phyloP scores from a whole-genome alignment of 2,797 vertebrate species.

The Glyptemys insculpta region DNA sequence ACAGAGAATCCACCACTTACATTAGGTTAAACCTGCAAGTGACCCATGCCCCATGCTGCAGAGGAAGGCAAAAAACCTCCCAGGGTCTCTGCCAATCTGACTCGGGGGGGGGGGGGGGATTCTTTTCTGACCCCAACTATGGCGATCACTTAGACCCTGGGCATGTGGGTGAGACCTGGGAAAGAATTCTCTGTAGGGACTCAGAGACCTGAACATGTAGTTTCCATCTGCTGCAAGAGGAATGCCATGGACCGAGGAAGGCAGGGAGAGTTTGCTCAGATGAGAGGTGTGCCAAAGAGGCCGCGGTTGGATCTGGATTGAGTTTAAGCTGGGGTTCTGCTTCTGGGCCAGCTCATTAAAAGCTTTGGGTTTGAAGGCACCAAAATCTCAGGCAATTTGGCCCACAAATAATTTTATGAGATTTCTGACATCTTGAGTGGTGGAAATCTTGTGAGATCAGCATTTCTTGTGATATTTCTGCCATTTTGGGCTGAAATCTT shows the following conservation, averaged over 20 bases:
- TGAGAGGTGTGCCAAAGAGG: background rate
- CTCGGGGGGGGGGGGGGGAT: background rate
- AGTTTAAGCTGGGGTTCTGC: background rate
- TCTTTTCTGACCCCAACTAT: background rate
- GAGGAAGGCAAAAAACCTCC: background rate
- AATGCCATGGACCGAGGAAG: background rate
- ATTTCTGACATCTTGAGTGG: background rate
- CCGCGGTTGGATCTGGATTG: background rate
- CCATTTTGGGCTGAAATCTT: background rate
- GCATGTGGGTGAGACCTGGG: background rate
- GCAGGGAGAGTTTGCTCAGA: fast-evolving
- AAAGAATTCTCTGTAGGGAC: background rate
- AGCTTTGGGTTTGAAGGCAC: background rate
- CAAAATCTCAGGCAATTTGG: fast-evolving
- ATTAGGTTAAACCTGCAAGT: background rate
- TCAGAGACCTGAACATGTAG: background rate
- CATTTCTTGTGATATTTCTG: background rate
- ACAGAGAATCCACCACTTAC: background rate
- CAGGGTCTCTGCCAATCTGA: background rate
- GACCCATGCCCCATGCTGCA: background rate
- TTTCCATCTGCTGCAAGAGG: background rate
- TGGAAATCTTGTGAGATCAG: background rate
- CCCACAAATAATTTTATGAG: background rate
- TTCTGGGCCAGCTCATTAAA: fast-evolving
- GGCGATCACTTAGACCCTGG: background rate